Evolutionary conservation across 92 coral and sea anemone genomes (phyloP).

Genomic region (Epizoanthus fatuus): DNA sequence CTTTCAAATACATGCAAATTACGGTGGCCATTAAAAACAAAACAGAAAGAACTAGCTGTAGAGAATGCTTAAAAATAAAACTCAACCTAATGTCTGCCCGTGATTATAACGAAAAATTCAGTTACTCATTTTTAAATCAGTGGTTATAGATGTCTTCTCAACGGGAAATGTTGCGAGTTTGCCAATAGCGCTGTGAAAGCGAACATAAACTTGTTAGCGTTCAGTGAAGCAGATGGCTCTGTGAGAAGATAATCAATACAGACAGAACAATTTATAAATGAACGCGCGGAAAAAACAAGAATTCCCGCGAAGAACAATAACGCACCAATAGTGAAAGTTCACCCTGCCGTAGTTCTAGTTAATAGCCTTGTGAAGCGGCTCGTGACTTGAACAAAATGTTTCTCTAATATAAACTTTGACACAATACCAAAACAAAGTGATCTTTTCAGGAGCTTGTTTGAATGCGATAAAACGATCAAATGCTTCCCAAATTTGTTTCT

Average conservation of each 20-base stretch:
- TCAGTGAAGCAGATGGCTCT: conserved; percentile 32
- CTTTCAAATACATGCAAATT: conserved; percentile 85
- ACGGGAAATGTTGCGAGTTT: background rate
- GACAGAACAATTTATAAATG: conserved; percentile 26
- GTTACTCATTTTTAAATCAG: background rate
- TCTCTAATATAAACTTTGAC: background rate
- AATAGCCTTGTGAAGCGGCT: background rate
- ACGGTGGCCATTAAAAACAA: conserved; percentile 36
- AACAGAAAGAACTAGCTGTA: conserved; percentile 13
- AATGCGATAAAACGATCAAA: conserved; percentile 19
- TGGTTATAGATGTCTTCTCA: background rate
- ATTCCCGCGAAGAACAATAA: conserved; percentile 19
- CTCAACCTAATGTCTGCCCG: background rate
- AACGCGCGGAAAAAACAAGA: background rate
- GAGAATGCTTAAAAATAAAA: conserved; percentile 15
- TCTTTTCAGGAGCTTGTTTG: conserved; percentile 9
- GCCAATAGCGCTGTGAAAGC: background rate
- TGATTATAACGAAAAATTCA: background rate
- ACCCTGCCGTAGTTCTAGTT: background rate
- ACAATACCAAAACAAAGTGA: conserved; percentile 17
- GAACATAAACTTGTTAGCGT: background rate
- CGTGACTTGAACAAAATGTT: background rate
- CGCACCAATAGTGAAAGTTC: background rate
- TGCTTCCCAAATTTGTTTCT: conserved; percentile 17
- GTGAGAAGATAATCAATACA: background rate